phyloP scores from a whole-genome alignment of 1,140 invertebrate genomes.

The Myzus persicae region DNA sequence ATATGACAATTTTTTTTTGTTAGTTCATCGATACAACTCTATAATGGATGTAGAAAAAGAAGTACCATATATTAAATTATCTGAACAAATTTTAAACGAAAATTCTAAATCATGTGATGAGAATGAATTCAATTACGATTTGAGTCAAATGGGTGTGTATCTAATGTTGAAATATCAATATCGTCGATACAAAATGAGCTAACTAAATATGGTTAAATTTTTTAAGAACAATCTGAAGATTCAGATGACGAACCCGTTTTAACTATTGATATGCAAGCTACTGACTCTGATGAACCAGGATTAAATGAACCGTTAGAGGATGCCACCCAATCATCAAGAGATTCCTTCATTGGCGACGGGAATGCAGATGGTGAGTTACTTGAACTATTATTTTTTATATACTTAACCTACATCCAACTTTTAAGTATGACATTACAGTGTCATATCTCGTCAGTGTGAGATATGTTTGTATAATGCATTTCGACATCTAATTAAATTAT shows the following conservation, averaged over 20 bases:
- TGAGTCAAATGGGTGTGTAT: neutral
- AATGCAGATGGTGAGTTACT: neutral
- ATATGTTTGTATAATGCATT: too few relatives aligned
- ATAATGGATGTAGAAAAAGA: neutral
- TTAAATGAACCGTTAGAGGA: neutral
- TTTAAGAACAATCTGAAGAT: neutral
- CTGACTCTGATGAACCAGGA: neutral
- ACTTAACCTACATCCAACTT: neutral
- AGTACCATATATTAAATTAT: neutral
- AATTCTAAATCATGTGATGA: neutral
- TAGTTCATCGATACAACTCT: neutral
- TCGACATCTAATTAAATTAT: too few relatives aligned
- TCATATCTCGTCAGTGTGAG: too few relatives aligned
- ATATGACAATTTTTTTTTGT: neutral
- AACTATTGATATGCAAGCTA: neutral
- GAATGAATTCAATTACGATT: neutral
- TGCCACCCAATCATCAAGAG: neutral
- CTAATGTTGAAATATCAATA: neutral
- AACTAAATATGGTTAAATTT: neutral
- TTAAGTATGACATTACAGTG: too few relatives aligned
- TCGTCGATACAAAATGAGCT: neutral
- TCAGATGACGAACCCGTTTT: neutral
- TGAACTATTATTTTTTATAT: neutral
- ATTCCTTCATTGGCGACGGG: neutral
- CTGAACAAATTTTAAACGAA: neutral